These are phyloP conservation scores for Eurosta solidaginis DNA, from an alignment of 1,140 invertebrate species.

Conservation along the genomic window DNA sequence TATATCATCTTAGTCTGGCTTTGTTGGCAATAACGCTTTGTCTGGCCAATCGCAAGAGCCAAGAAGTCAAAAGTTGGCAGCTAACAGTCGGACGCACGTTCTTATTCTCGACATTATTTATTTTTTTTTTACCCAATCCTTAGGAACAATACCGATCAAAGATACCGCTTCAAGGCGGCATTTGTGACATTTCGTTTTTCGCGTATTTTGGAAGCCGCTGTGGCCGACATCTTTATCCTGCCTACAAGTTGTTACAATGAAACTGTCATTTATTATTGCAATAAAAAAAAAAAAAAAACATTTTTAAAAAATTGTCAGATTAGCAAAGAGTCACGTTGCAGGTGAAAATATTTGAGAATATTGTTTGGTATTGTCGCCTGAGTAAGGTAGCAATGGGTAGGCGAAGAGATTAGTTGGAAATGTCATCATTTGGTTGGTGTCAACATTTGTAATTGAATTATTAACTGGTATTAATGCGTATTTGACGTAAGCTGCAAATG, in stretches of 20 bases:
- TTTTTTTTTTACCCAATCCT: neutral
- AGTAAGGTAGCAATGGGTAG: neutral
- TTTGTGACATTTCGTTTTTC: neutral
- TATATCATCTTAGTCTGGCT: neutral
- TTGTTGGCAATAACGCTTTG: neutral
- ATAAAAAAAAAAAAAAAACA: neutral
- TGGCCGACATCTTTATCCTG: neutral
- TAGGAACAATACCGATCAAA: neutral
- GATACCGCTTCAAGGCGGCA: neutral
- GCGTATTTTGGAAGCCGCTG: neutral
- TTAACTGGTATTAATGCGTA: constrained; percentile 16
- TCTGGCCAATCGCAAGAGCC: neutral
- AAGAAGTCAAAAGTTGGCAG: neutral
- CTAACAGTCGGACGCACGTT: neutral
- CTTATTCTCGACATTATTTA: neutral
- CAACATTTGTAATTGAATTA: constrained; percentile 17
- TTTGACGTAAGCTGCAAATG: constrained; percentile 19
- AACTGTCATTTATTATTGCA: neutral
- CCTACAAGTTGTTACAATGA: constrained; percentile 1
- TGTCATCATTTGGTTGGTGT: constrained; percentile 21
- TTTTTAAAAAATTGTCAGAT: constrained; percentile 19
- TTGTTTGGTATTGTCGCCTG: too few species aligned
- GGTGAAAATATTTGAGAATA: neutral
- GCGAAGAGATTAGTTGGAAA: constrained; percentile 18
- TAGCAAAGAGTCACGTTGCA: constrained; percentile 22